Evolutionary conservation across 2,888 invertebrate species (phyloP), one percentile per base, ranked within the genome.

Genomic region (Drosophila differens): DNA sequence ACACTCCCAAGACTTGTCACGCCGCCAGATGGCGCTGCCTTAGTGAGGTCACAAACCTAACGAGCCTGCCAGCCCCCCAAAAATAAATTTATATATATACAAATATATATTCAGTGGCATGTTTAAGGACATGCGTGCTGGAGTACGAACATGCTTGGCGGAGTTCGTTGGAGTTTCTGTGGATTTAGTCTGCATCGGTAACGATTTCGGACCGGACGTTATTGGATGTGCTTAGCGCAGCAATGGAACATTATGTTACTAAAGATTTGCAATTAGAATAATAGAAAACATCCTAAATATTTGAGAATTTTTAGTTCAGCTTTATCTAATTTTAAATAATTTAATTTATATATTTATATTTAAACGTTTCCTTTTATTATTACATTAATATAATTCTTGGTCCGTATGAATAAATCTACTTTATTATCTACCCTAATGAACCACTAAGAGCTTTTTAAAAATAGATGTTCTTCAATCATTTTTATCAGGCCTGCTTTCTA

Each of bases 111-210:
- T 39, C 64, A 52, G 55, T 61, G 53, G 28, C 33, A 25, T 12
- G 61, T 73, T 72, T 65, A 69, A 86, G 89, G 91, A 85, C 91
- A 90, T 91, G 91, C 90, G 90, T 90, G 82, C 60, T 81, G 62
- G 70, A 47, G 44, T 22, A n/a, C 67, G n/a, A 47, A 51, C 41
- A n/a, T 81, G 41, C 41, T 41, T 83, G 73, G 79, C 79, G 80
- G 80, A 76, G 75, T 81, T 47, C 7, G 9, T 10, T 33, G 78
- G 52, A 83, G 83, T 81, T 77, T 33, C 41, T 37, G 14, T 39
- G 44, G 44, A 67, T 47, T 88, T 47, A 85, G 90, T 90, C 33
- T 12, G 70, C 71, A 63, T 63, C 41, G 28, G 52, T 57, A 60
- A 64, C 74, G 82, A 47, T 65, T 35, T 59, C 76, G 66, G 65